Percentiles rank a stretch among this genome's conserved stretches.
Evolutionary conservation across 53 echinoderm and acorn worm genomes (phyloP).

Genomic region (Crossaster papposus): DNA sequence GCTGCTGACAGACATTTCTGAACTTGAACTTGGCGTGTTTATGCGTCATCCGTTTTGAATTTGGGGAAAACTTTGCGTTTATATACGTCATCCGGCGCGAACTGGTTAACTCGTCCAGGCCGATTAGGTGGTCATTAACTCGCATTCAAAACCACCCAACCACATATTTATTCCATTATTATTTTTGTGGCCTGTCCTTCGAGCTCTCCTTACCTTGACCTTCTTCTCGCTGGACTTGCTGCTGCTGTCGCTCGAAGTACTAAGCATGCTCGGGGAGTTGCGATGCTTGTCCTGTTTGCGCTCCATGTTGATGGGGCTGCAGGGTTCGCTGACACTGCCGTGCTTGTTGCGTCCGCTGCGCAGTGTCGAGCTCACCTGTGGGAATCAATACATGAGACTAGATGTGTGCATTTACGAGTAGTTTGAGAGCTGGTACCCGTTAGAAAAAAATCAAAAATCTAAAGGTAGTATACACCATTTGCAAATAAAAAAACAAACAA

Average conservation of each 20-base stretch:
- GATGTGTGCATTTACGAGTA: neutral
- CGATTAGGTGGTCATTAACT: neutral
- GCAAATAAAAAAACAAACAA: too few species aligned
- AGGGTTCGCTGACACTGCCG: constrained; percentile 78
- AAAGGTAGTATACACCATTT: too few species aligned
- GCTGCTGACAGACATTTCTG: too few species aligned
- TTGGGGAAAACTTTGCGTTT: too few species aligned
- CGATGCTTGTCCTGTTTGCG: constrained; percentile 66
- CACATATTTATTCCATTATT: neutral
- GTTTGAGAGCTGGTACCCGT: too few species aligned
- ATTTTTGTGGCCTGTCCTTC: neutral
- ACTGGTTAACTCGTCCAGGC: neutral
- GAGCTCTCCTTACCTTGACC: constrained; percentile 61
- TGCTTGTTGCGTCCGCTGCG: constrained; percentile 86
- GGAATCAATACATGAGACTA: neutral
- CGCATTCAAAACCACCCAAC: neutral
- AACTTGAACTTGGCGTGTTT: too few species aligned
- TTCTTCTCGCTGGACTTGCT: constrained; percentile 73
- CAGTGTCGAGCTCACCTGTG: constrained; percentile 62
- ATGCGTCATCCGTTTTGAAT: too few species aligned
- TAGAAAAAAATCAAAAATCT: too few species aligned
- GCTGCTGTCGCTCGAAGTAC: constrained; percentile 95
- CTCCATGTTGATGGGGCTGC: constrained; percentile 76
- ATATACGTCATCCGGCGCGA: too few species aligned
- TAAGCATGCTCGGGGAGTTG: constrained; percentile 91